Percentiles rank a stretch among this genome's conserved stretches.
Evolutionary conservation across 2,797 vertebrate species (phyloP).

Genomic region (Ptychobarbus kaznakovi): DNA sequence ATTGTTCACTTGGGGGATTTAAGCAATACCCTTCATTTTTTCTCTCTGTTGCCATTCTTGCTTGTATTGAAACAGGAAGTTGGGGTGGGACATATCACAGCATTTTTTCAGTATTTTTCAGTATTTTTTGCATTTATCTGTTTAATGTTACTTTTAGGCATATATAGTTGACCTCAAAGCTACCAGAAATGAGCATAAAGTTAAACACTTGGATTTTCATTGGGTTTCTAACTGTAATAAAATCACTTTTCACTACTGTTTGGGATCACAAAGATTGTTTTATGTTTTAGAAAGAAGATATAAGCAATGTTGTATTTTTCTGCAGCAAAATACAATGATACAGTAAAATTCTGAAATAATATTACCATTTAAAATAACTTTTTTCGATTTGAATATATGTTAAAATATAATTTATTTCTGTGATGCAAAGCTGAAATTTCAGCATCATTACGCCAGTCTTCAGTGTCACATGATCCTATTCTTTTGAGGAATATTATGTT

Average conservation of each 20-base stretch:
- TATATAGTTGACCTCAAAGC: background rate
- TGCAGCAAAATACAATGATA: background rate
- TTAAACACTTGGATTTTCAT: background rate
- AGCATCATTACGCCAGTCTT: too few relatives aligned
- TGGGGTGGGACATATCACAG: background rate
- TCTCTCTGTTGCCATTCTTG: too few relatives aligned
- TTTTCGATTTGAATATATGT: background rate
- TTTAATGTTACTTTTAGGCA: background rate
- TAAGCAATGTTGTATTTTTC: background rate
- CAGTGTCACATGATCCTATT: too few relatives aligned
- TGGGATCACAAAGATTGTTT: background rate
- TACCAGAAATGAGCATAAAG: background rate
- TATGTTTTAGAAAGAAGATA: background rate
- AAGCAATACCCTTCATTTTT: background rate
- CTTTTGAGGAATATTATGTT: too few relatives aligned
- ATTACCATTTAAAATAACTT: background rate
- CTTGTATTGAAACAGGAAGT: background rate
- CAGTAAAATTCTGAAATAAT: background rate
- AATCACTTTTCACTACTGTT: background rate
- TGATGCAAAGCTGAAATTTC: too few relatives aligned
- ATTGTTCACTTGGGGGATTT: too few relatives aligned
- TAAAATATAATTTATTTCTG: too few relatives aligned
- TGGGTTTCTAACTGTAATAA: background rate
- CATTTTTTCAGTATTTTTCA: background rate
- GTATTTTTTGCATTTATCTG: background rate